Evolutionary conservation across 2,888 invertebrate species (phyloP).

Genomic region (Limnephilus lunatus): DNA sequence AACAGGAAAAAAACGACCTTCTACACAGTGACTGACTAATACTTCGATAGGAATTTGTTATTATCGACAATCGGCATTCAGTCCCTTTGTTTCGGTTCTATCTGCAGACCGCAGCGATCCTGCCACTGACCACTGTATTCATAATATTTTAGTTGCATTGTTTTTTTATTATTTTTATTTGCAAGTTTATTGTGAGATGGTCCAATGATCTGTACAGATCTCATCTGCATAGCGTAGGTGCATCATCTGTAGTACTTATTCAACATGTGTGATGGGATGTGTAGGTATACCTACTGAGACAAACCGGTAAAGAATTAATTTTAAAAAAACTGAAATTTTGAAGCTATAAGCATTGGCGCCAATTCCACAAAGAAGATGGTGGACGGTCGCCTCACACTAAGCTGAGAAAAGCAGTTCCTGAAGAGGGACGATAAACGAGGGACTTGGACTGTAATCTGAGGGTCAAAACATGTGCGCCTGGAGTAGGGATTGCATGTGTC

Average conservation of each 20-base stretch:
- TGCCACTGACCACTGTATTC: not conserved
- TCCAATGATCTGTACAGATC: not conserved
- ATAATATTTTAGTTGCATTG: not conserved
- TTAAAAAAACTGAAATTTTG: no score
- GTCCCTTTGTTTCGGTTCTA: not conserved
- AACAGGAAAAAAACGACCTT: slow-evolving; percentile 40
- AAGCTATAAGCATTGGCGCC: no score
- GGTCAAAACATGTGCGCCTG: no score
- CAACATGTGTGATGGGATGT: no score
- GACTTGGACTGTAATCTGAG: no score
- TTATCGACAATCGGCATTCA: not conserved
- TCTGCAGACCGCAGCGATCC: not conserved
- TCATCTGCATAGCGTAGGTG: not conserved
- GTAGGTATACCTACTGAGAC: no score
- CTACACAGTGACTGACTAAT: slow-evolving; percentile 6
- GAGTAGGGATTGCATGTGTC: no score
- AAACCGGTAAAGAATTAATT: no score
- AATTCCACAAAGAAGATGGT: no score
- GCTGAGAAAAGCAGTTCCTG: no score
- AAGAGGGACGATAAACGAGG: no score
- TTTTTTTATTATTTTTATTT: not conserved
- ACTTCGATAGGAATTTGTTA: not conserved
- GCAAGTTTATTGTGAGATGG: not conserved
- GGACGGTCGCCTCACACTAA: no score
- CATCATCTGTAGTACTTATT: not conserved